Percentiles rank a stretch among this genome's conserved stretches.
These are phyloP conservation scores for Nomada fabriciana DNA, from an alignment of 2,888 invertebrate species.

Conservation along the genomic window DNA sequence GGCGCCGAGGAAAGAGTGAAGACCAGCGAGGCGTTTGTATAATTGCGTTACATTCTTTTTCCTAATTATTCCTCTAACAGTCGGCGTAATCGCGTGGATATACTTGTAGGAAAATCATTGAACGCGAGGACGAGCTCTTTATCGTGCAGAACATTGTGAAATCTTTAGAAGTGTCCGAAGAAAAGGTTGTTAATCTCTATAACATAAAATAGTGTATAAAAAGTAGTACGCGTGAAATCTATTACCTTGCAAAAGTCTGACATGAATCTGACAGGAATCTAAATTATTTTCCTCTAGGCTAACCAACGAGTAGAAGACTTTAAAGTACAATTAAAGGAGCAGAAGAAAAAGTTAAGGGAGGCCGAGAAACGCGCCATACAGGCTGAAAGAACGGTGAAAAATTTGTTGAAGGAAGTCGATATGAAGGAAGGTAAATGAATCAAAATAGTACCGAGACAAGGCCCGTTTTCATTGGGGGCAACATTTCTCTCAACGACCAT, in stretches of 20 bases:
- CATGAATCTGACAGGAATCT: background rate
- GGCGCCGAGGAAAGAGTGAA: constrained; percentile 89
- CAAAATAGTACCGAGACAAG: accelerated
- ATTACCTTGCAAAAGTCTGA: too few relatives aligned
- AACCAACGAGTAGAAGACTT: constrained; percentile 82
- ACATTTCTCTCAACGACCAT: background rate
- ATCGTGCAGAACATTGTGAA: constrained; percentile 84
- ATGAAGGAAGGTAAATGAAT: constrained; percentile 79
- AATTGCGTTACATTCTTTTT: constrained; percentile 25
- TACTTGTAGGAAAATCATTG: constrained; percentile 80
- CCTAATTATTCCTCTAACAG: too few relatives aligned
- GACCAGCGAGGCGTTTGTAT: constrained; percentile 86
- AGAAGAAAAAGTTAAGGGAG: constrained; percentile 79
- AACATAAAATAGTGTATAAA: background rate
- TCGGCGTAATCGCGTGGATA: background rate
- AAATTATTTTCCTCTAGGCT: constrained; percentile 74
- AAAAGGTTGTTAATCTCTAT: constrained; percentile 75
- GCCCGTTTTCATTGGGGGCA: too few relatives aligned
- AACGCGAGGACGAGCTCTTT: constrained; percentile 83
- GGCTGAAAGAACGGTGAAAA: constrained; percentile 81
- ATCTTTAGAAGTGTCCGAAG: constrained; percentile 83
- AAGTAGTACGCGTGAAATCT: background rate
- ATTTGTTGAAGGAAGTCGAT: constrained; percentile 81
- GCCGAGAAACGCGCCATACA: constrained; percentile 82
- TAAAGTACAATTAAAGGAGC: constrained; percentile 80